These are phyloP conservation scores for Andrena hattorfiana DNA, from an alignment of 2,888 invertebrate species.

Conservation along the genomic window DNA sequence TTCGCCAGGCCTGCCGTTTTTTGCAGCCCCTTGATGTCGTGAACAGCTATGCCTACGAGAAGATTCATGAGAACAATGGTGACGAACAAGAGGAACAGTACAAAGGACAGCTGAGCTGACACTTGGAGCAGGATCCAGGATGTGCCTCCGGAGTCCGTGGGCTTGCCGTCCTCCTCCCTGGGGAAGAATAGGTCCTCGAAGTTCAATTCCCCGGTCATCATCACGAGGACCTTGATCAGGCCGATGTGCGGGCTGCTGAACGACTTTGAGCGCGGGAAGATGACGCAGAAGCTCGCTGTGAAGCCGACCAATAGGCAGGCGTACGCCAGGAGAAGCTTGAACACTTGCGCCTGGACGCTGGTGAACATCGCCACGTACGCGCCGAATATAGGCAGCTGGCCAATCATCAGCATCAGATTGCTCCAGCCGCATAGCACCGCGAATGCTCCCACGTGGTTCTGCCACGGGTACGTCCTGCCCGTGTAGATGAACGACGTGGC, in stretches of 20 bases:
- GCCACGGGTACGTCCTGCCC: slow-evolving; percentile 92
- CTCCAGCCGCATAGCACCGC: slow-evolving; percentile 95
- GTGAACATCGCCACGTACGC: slow-evolving; percentile 97
- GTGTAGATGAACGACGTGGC: slow-evolving; percentile 93
- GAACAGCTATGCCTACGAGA: slow-evolving; percentile 94
- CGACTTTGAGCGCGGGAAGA: slow-evolving; percentile 93
- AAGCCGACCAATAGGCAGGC: slow-evolving; percentile 94
- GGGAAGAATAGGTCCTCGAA: slow-evolving; percentile 89
- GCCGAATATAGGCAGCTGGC: slow-evolving; percentile 94
- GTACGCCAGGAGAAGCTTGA: slow-evolving; percentile 94
- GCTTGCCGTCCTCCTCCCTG: slow-evolving; percentile 89
- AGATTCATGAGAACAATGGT: slow-evolving; percentile 95
- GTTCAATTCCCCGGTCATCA: slow-evolving; percentile 96
- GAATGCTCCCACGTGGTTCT: slow-evolving; percentile 94
- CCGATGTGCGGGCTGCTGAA: slow-evolving; percentile 95
- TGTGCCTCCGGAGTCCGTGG: slow-evolving; percentile 74
- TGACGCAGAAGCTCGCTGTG: slow-evolving; percentile 94
- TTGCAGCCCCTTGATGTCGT: slow-evolving; percentile 94
- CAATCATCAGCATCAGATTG: slow-evolving; percentile 96
- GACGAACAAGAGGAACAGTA: slow-evolving; percentile 92
- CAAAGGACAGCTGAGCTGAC: slow-evolving; percentile 93
- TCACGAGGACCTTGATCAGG: slow-evolving; percentile 93
- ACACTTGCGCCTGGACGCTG: slow-evolving; percentile 94
- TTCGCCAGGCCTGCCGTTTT: slow-evolving; percentile 94
- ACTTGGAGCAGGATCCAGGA: slow-evolving; percentile 89